phyloP scores from a whole-genome alignment of 2,113 vertebrate species.

The Gadus chalcogrammus region DNA sequence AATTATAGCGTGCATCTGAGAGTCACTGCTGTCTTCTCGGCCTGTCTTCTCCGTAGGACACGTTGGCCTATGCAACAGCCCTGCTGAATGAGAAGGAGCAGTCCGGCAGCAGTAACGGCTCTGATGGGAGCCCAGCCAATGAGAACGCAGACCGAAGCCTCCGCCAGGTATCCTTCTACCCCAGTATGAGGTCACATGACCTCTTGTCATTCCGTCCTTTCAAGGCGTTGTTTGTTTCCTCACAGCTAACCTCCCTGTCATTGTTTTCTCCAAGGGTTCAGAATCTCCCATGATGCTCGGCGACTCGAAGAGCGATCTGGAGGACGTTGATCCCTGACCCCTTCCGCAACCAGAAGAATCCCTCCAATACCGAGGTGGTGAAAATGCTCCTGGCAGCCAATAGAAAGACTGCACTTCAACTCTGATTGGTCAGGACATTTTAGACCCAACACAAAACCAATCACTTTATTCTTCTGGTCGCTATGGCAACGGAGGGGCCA shows the following conservation, averaged over 20 bases:
- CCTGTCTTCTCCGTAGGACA: slow-evolving; percentile 78
- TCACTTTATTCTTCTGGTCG: slow-evolving; percentile 43
- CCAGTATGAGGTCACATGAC: neutral
- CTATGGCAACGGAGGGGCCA: slow-evolving; percentile 52
- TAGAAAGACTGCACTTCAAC: slow-evolving; percentile 57
- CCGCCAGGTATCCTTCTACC: slow-evolving; percentile 80
- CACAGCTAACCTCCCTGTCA: no score
- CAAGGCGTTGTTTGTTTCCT: no score
- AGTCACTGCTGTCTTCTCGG: neutral
- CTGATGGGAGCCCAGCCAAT: slow-evolving; percentile 94
- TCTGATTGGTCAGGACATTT: slow-evolving; percentile 60
- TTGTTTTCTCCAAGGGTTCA: slow-evolving; percentile 77
- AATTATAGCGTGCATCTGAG: no score
- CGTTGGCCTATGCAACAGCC: slow-evolving; percentile 93
- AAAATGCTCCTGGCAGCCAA: slow-evolving; percentile 57
- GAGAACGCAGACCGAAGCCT: slow-evolving; percentile 89
- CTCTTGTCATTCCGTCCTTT: no score
- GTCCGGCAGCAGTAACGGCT: slow-evolving; percentile 97
- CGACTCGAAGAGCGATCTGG: slow-evolving; percentile 93
- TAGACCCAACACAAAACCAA: slow-evolving; percentile 50
- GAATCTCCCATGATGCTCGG: slow-evolving; percentile 98
- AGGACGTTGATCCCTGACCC: slow-evolving; percentile 91
- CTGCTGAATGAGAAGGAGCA: slow-evolving; percentile 97
- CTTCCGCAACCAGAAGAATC: slow-evolving; percentile 59
- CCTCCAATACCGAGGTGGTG: slow-evolving; percentile 53